Conservation (phyloP, 2,797 vertebrate genomes). For the Discoglossus pictus region DNA sequence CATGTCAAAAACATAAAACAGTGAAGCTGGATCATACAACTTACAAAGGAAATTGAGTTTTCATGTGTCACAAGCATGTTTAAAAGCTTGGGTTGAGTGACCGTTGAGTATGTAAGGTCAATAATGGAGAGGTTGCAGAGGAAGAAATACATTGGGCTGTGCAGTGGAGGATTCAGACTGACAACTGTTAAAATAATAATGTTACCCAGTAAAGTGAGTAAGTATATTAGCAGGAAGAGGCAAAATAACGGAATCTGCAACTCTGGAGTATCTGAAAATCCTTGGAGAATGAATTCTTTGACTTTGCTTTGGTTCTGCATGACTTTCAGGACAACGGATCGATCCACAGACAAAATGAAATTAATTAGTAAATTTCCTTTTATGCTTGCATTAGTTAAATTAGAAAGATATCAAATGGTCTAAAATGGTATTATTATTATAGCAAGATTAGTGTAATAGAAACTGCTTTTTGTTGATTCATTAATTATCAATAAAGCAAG, state of each 20-base stretch:
- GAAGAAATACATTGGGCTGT: slow-evolving; percentile 58
- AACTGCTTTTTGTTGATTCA: too few species aligned
- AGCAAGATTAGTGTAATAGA: too few species aligned
- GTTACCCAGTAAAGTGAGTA: slow-evolving; percentile 54
- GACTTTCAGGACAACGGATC: too few species aligned
- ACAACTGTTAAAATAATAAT: slow-evolving; percentile 53
- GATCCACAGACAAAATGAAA: too few species aligned
- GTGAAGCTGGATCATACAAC: slow-evolving; percentile 56
- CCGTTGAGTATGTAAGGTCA: slow-evolving; percentile 55
- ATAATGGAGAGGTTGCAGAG: slow-evolving; percentile 54
- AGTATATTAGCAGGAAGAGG: slow-evolving; percentile 47
- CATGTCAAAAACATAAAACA: slow-evolving; percentile 53
- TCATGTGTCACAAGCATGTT: slow-evolving; percentile 47
- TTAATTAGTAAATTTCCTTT: too few species aligned
- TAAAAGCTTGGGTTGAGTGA: slow-evolving; percentile 55
- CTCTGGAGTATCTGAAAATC: slow-evolving; percentile 52
- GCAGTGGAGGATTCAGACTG: slow-evolving; percentile 29
- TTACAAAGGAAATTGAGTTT: slow-evolving; percentile 50
- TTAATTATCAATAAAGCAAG: too few species aligned
- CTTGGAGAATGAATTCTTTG: slow-evolving; percentile 51
- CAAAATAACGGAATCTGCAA: slow-evolving; percentile 50
- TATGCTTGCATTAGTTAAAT: too few species aligned
- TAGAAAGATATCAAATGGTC: too few species aligned
- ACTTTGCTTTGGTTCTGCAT: slow-evolving; percentile 49
- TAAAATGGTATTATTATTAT: too few species aligned